These are phyloP conservation scores for Synanthedon vespiformis DNA, from an alignment of 2,888 invertebrate species.

Conservation along the genomic window DNA sequence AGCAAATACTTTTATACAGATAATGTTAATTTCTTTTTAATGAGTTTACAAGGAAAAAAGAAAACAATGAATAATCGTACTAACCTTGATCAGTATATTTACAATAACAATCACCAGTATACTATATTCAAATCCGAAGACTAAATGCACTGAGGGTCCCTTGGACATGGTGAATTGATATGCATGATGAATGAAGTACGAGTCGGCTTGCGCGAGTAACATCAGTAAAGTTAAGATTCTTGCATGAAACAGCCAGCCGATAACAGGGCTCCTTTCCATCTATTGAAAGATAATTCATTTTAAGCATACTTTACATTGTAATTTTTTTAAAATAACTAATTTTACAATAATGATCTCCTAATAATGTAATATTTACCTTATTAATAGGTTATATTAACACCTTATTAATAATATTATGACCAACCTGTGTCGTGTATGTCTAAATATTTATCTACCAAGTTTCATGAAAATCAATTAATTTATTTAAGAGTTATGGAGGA, in stretches of 20 bases:
- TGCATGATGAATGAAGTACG: slow-evolving; percentile 91
- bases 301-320: too few relatives aligned
- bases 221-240: slow-evolving; percentile 87
- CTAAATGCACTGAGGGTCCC: slow-evolving; percentile 97
- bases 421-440: too few relatives aligned
- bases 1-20: background rate
- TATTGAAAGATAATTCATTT: slow-evolving; percentile 35
- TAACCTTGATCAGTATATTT: slow-evolving; percentile 92
- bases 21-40: background rate
- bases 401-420: too few relatives aligned
- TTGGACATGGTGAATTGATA: slow-evolving; percentile 92
- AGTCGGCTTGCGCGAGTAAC: slow-evolving; percentile 85
- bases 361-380: too few relatives aligned
- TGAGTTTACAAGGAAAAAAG: background rate
- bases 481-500: too few relatives aligned
- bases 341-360: too few relatives aligned
- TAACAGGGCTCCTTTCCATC: slow-evolving; percentile 99
- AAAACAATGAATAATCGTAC: slow-evolving; percentile 24
- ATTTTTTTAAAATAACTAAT: too few relatives aligned
- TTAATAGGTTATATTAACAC: too few relatives aligned
- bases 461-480: too few relatives aligned
- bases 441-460: too few relatives aligned
- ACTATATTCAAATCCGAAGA: slow-evolving; percentile 99
- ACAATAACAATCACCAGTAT: slow-evolving; percentile 93
- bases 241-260: slow-evolving; percentile 94